Conservation (phyloP, 2,113 vertebrate species). For the Microtus pennsylvanicus region DNA sequence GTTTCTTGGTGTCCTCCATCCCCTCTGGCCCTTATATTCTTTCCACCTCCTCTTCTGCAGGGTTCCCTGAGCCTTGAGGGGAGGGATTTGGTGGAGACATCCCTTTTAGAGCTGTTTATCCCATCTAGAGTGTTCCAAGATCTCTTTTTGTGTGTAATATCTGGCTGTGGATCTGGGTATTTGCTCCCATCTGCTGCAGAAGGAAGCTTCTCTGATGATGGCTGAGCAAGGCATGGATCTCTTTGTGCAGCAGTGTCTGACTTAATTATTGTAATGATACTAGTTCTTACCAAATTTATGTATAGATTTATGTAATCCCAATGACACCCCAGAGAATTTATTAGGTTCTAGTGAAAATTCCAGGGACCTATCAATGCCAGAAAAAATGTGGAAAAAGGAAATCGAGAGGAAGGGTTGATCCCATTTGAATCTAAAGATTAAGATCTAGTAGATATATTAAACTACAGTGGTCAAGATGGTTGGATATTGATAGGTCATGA, state of each 20-base stretch:
- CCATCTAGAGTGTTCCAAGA: background rate
- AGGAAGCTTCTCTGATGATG: background rate
- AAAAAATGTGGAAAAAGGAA: conserved; percentile 10
- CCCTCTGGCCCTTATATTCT: background rate
- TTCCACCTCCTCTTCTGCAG: background rate
- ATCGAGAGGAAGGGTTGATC: background rate
- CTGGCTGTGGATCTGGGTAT: background rate
- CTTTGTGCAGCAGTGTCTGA: background rate
- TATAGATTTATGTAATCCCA: background rate
- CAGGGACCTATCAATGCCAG: background rate
- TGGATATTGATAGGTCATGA: background rate
- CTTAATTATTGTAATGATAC: background rate
- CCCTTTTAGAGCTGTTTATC: background rate
- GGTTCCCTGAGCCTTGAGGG: background rate
- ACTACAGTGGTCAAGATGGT: background rate
- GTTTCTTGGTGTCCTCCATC: background rate
- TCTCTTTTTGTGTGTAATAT: background rate
- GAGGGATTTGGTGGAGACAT: background rate
- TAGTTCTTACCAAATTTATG: background rate
- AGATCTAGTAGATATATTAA: background rate
- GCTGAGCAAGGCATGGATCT: background rate
- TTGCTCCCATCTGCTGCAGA: background rate
- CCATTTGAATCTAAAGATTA: background rate
- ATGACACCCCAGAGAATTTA: background rate
- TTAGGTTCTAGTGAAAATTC: conserved; percentile 12